A percentile compares a stretch with the other conserved stretches of the same genome.
Evolutionary conservation across 2,888 invertebrate species (phyloP).

Genomic region (Orthosia cruda): DNA sequence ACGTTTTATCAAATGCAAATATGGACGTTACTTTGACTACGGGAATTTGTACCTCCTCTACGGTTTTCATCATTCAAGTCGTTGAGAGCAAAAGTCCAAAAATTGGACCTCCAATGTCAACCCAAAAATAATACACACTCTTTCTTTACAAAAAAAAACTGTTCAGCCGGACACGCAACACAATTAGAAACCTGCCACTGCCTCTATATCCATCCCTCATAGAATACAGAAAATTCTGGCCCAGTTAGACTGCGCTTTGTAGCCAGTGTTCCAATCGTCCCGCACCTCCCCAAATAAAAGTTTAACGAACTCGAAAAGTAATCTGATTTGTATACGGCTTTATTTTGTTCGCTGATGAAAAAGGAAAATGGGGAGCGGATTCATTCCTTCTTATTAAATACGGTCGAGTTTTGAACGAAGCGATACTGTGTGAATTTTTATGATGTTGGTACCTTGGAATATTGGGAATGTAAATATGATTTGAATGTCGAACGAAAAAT

Average conservation of each 20-base stretch:
- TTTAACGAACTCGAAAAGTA: conserved; percentile 86
- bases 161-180: conserved; percentile 3
- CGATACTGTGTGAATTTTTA: conserved; percentile 49
- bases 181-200: conserved; percentile 33
- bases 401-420: conserved; percentile 55
- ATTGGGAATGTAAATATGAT: conserved; percentile 46
- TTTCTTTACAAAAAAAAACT: conserved; percentile 8
- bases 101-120: background rate
- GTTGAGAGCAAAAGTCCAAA: background rate
- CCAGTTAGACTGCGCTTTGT: conserved; percentile 69
- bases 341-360: conserved; percentile 71
- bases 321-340: conserved; percentile 82
- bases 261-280: conserved; percentile 79
- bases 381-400: conserved; percentile 56
- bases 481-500: conserved; percentile 45
- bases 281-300: conserved; percentile 78
- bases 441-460: conserved; percentile 20
- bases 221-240: conserved; percentile 34
- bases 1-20: too few species aligned
- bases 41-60: too few species aligned
- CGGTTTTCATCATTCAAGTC: background rate
- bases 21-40: too few species aligned
- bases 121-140: background rate
- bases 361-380: conserved; percentile 53
- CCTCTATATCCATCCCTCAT: conserved; percentile 6